A percentile compares a stretch with the other conserved stretches of the same genome.
These are phyloP conservation scores for Meliscaeva auricollis DNA, from an alignment of 2,888 invertebrate genomes.

Conservation along the genomic window DNA sequence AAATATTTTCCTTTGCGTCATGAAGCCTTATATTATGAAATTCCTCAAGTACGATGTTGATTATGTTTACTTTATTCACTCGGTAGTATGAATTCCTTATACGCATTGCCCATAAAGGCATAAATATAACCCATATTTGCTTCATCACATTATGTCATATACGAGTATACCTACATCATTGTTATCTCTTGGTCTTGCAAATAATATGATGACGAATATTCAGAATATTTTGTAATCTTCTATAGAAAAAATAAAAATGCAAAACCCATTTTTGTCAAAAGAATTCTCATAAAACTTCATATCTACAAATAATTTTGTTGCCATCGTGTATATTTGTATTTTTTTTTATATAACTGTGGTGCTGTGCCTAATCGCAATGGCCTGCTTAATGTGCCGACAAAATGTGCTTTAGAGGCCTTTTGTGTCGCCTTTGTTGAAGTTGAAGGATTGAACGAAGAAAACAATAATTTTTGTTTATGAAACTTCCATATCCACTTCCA, in stretches of 20 bases:
- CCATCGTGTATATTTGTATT: neutral
- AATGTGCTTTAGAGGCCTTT: conserved; percentile 23
- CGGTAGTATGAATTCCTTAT: too few species aligned
- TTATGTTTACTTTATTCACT: neutral
- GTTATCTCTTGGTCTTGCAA: conserved; percentile 3
- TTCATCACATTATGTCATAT: neutral
- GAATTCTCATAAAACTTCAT: conserved; percentile 1
- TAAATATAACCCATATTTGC: neutral
- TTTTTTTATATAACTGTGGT: conserved; percentile 3
- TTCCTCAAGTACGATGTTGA: neutral
- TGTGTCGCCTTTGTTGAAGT: conserved; percentile 18
- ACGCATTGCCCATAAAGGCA: neutral
- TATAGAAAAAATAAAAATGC: neutral
- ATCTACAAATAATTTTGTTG: neutral
- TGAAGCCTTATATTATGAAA: neutral
- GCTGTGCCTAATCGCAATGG: conserved; percentile 23
- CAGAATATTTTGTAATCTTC: neutral
- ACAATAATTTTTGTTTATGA: conserved; percentile 3
- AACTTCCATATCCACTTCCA: neutral
- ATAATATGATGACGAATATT: neutral
- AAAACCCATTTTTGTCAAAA: neutral
- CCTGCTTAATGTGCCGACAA: conserved; percentile 29
- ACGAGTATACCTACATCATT: neutral
- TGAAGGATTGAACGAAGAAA: conserved; percentile 20
- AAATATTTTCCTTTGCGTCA: too few species aligned